Base-by-base conservation (phyloP, 2,888 invertebrate genomes). In the Eristalis intricaria region DNA sequence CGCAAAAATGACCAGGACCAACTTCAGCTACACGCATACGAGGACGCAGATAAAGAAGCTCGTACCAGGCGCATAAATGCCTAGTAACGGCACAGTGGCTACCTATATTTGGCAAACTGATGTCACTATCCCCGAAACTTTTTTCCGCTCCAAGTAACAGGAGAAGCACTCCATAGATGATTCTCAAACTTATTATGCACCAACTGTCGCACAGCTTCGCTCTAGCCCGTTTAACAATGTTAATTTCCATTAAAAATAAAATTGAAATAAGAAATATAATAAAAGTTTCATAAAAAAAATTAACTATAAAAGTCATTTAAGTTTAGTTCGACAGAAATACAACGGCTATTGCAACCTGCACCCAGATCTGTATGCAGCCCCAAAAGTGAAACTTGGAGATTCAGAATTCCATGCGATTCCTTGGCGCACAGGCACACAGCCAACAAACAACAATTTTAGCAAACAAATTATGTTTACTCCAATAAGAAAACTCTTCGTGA, bases 391-490 rank as follows among this genome's bases (percentile, higher is more conserved):
- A 23, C 7, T 40, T 50, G 4, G 58, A 15, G 22, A 43, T 43
- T 58, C 58, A 15, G 74, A 13, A 23, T 40, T 64, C 60, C 13
- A 8, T 60, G 60, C 23, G 63, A 29, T 56, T 75, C 66, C 60
- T 73, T 70, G 15, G 58, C 50, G 58, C 68, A 80, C 71, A 63
- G 61, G 60, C 66, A 66, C 61, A 60, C 43, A 61, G 68, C 40
- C 60, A 68, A 63, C 65, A 80, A 79, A 78, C 50, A 70, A 32
- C 73, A 56, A 69, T 80, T 58, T 76, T 76, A 23, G 38, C 69
- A 73, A 85, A 82, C 85, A 86, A 86, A 86, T 86, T 86, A 86
- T 78, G 78, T 83, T 86, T 66, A 86, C 86, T 86, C 74, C 78
- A 82, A 83, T 74, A 86, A 86, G 83, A 74, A 78, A 75, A 86